Conservation (phyloP, 1,140 invertebrate species). For the Elymnias hypermnestra region DNA sequence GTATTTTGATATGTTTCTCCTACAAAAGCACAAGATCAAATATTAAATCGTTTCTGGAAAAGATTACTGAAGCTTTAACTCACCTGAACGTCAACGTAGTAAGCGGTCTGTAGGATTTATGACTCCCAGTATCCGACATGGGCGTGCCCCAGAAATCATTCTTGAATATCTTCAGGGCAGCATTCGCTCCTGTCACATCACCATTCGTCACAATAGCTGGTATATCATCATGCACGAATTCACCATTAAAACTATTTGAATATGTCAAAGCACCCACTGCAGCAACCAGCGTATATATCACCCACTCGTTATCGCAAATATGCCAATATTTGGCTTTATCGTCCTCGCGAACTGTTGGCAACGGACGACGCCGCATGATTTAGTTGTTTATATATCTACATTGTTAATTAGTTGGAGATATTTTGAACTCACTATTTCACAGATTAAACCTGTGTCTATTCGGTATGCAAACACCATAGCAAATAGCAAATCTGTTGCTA, state of each 20-base stretch:
- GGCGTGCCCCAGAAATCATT: constrained; percentile 96
- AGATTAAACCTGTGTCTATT: no score
- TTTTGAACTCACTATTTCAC: no score
- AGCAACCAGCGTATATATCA: constrained; percentile 78
- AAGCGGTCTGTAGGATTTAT: constrained; percentile 90
- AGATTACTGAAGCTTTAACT: constrained; percentile 35
- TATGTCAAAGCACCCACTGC: constrained; percentile 84
- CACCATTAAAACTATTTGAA: constrained; percentile 86
- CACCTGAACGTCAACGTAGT: constrained; percentile 91
- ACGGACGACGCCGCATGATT: constrained; percentile 58
- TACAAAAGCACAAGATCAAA: no score
- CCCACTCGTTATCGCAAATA: constrained; percentile 54
- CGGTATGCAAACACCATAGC: no score
- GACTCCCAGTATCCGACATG: constrained; percentile 88
- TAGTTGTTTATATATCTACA: constrained; percentile 7
- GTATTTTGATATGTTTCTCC: no score
- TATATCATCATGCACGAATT: constrained; percentile 94
- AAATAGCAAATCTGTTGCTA: no score
- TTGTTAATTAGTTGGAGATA: no score
- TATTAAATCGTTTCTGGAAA: neutral
- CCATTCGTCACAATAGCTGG: constrained; percentile 90
- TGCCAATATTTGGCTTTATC: constrained; percentile 40
- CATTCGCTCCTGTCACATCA: constrained; percentile 85
- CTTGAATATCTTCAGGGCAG: constrained; percentile 81
- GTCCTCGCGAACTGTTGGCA: constrained; percentile 67